Base-by-base conservation (phyloP, 92 coral and sea anemone species). In the Bergia puertoricense region DNA sequence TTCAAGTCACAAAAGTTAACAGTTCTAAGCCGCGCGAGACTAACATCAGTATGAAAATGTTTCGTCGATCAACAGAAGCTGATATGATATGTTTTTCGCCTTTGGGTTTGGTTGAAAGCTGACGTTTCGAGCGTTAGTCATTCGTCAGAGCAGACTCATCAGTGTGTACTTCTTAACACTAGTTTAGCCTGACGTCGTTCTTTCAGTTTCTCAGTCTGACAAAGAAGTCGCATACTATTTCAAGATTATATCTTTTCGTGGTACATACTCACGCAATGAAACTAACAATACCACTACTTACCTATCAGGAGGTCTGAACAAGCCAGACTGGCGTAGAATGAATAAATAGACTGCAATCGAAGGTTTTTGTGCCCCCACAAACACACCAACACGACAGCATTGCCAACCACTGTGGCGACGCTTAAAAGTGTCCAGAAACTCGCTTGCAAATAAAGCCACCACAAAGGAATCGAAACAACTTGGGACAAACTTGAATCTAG, bases 311-410 rank as follows among this genome's bases (percentile, higher is more conserved):
- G 80, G 54, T 95, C 98, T 0, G 96, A 89, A 16, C 91, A 74
- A 15, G 98, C 96, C n/a, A 95, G 86, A 68, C 96, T 93, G 10
- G 92, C 98, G 65, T 93, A 95, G 91, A 91, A 93, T 30, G 85
- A 80, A 77, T 91, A 91, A 78, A 88, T 91, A 22, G 96, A 85
- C 37, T 71, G 79, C 4, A 94, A 91, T 20, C 81, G 88, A 0
- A 92, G 94, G 5, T 90, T 86, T 79, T 92, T 93, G 42, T 88
- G 86, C 40, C 89, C 50, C 44, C 77, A 42, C 56, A 95, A 76
- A 50, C 96, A 93, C 83, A 89, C 67, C 67, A 95, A 69, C 44
- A 93, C 96, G 37, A 91, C 54, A 18, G 88, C 86, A 83, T 95
- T 95, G 1, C 98, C 98, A 54, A 89, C 30, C 4, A 91, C 88